phyloP scores from a whole-genome alignment of 2,113 vertebrate genomes.

The Oreochromis niloticus region DNA sequence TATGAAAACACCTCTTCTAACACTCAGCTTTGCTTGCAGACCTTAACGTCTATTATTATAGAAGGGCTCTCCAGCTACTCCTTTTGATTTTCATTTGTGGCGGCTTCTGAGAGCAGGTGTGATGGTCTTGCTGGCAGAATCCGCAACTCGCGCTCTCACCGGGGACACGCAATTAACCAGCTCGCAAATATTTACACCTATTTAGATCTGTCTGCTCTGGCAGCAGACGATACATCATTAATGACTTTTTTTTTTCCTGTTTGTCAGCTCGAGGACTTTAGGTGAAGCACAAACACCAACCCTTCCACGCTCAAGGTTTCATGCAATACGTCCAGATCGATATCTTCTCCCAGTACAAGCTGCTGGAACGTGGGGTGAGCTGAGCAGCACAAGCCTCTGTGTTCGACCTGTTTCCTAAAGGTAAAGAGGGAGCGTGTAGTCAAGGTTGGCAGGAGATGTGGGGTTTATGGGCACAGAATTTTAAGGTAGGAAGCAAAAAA shows the following conservation, averaged over 20 bases:
- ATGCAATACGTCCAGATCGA: neutral
- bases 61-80: slow-evolving; percentile 19
- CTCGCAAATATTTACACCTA: neutral
- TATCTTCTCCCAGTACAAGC: neutral
- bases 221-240: neutral
- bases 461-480: neutral
- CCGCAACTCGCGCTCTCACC: neutral
- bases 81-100: slow-evolving; percentile 14
- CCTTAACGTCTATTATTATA: slow-evolving; percentile 31
- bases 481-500: neutral
- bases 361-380: neutral
- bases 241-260: neutral
- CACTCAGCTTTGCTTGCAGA: slow-evolving; percentile 3
- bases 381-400: neutral
- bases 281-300: neutral
- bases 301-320: slow-evolving; percentile 7
- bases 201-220: neutral
- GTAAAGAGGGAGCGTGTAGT: neutral
- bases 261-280: neutral
- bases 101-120: neutral
- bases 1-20: slow-evolving; percentile 35
- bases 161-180: slow-evolving; percentile 2
- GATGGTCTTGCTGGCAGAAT: neutral
- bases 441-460: neutral
- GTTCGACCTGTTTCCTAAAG: neutral